Conservation (phyloP, 2,797 vertebrate species). For the Peromyscus nudipes region DNA sequence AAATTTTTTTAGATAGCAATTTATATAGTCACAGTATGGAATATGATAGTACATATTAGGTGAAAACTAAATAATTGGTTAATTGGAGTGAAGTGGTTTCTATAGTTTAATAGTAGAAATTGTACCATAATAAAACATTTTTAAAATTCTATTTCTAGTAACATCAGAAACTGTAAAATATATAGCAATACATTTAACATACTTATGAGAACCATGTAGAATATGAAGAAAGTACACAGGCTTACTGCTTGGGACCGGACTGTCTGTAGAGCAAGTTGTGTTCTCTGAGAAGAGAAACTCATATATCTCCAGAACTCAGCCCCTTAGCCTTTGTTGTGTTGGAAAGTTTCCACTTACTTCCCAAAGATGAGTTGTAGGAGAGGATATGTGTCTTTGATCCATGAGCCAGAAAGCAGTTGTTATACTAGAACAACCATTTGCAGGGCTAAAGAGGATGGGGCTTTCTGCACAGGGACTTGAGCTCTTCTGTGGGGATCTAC, state of each 20-base stretch:
- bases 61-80: background rate
- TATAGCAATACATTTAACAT: background rate
- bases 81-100: background rate
- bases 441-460: too few species aligned
- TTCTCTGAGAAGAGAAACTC: background rate
- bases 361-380: background rate
- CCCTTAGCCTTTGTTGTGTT: background rate
- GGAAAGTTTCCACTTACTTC: background rate
- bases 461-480: background rate
- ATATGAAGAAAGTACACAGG: background rate
- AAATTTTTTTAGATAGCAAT: background rate
- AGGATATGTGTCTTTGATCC: background rate
- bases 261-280: background rate
- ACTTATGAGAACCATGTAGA: background rate
- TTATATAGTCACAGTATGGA: background rate
- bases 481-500: background rate
- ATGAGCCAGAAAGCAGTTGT: background rate
- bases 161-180: conserved; percentile 19
- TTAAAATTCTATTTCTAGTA: background rate
- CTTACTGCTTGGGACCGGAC: background rate
- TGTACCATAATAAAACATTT: background rate
- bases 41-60: background rate
- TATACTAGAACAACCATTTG: background rate
- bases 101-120: conserved; percentile 41
- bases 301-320: background rate